phyloP scores from a whole-genome alignment of 2,888 invertebrate species.

The Priocnemis perturbator region DNA sequence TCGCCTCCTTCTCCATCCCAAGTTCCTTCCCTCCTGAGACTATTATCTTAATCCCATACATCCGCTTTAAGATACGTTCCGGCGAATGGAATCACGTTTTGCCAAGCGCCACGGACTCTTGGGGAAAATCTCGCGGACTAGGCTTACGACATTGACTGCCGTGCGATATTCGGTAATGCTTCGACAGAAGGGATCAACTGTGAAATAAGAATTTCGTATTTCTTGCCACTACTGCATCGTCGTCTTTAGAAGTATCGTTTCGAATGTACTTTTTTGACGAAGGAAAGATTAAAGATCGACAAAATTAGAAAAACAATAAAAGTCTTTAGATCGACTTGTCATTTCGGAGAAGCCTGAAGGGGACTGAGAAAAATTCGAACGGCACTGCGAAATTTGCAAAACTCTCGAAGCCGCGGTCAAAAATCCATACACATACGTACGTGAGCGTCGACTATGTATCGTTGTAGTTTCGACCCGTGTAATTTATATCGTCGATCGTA shows the following conservation, averaged over 20 bases:
- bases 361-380: too few relatives aligned
- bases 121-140: slow-evolving; percentile 2
- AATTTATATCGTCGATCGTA: too few relatives aligned
- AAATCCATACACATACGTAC: too few relatives aligned
- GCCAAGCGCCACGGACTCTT: background rate
- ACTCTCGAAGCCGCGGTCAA: too few relatives aligned
- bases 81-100: slow-evolving; percentile 21
- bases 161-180: slow-evolving; percentile 10
- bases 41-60: slow-evolving; percentile 74
- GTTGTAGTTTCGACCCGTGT: too few relatives aligned
- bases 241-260: background rate
- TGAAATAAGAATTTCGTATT: background rate
- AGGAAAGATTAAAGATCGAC: too few relatives aligned
- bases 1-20: slow-evolving; percentile 55
- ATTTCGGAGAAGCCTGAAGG: too few relatives aligned
- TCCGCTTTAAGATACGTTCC: slow-evolving; percentile 68
- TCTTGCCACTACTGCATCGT: background rate
- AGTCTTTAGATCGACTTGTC: too few relatives aligned
- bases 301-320: too few relatives aligned
- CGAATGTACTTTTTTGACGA: too few relatives aligned
- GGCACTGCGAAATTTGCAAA: too few relatives aligned
- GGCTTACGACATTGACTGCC: slow-evolving; percentile 21
- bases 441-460: too few relatives aligned
- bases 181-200: slow-evolving; percentile 1
- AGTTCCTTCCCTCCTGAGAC: slow-evolving; percentile 68